Percentiles rank a stretch among this genome's conserved stretches.
phyloP scores from a whole-genome alignment of 2,113 vertebrate species.

The Poicephalus gulielmi region DNA sequence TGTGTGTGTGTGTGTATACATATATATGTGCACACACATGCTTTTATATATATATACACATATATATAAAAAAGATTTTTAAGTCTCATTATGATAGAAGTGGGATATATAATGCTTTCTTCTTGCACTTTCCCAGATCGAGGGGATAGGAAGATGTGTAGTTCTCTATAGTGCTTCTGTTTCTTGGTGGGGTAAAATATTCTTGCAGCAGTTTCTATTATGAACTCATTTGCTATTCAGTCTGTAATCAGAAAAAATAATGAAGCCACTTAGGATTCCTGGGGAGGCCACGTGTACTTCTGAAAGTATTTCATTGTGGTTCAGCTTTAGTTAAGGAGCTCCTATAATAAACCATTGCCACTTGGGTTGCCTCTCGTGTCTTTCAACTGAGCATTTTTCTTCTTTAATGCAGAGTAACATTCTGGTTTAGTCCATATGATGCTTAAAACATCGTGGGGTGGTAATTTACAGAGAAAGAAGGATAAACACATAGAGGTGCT shows the following conservation, averaged over 20 bases:
- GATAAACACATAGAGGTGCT: accelerated
- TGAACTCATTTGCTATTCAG: neutral
- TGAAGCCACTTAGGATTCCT: constrained; percentile 20
- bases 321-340: constrained; percentile 14
- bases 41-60: neutral
- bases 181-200: neutral
- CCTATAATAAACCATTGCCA: neutral
- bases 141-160: neutral
- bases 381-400: constrained; percentile 14
- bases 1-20: too few species aligned
- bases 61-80: neutral
- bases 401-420: neutral
- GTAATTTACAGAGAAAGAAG: neutral
- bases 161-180: accelerated
- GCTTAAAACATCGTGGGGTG: neutral
- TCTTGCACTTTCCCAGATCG: neutral
- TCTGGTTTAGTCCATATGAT: neutral
- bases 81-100: neutral
- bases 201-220: neutral
- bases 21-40: too few species aligned
- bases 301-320: neutral
- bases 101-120: neutral
- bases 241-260: constrained; percentile 20
- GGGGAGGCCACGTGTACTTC: neutral
- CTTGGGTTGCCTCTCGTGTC: neutral